Conservation (phyloP, 1,140 invertebrate genomes). For the Polypedilum vanderplanki region DNA sequence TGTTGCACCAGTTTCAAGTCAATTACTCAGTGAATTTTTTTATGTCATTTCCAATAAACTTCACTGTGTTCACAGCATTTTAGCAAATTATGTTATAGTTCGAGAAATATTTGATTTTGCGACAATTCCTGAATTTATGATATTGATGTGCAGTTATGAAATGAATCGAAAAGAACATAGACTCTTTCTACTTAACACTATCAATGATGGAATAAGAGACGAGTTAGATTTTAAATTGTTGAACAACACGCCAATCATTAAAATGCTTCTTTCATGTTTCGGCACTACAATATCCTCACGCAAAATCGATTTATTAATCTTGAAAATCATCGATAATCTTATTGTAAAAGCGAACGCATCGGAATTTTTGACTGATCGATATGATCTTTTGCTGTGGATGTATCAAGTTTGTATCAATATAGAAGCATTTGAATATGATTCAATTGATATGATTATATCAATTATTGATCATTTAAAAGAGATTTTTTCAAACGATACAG, state of each 20-base stretch:
- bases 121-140: slow-evolving; percentile 63
- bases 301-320: neutral
- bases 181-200: slow-evolving; percentile 57
- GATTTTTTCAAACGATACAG: too few relatives aligned
- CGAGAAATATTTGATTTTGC: slow-evolving; percentile 58
- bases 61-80: slow-evolving; percentile 52
- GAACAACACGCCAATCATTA: neutral
- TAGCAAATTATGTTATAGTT: slow-evolving; percentile 50
- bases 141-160: slow-evolving; percentile 58
- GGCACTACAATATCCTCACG: neutral
- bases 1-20: slow-evolving; percentile 52
- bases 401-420: neutral
- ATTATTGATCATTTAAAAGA: neutral
- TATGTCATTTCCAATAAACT: slow-evolving; percentile 55
- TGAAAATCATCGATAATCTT: neutral
- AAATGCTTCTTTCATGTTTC: slow-evolving; percentile 3
- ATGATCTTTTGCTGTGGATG: neutral
- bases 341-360: neutral
- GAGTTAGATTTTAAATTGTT: slow-evolving; percentile 51
- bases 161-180: slow-evolving; percentile 52
- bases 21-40: slow-evolving; percentile 57
- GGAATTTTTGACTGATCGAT: neutral
- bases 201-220: slow-evolving; percentile 55
- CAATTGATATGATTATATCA: neutral
- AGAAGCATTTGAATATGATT: slow-evolving; percentile 24